A percentile compares a stretch with the other conserved stretches of the same genome.
These are phyloP conservation scores for Chionoecetes opilio DNA, from an alignment of 1,140 invertebrate genomes.

Conservation along the genomic window DNA sequence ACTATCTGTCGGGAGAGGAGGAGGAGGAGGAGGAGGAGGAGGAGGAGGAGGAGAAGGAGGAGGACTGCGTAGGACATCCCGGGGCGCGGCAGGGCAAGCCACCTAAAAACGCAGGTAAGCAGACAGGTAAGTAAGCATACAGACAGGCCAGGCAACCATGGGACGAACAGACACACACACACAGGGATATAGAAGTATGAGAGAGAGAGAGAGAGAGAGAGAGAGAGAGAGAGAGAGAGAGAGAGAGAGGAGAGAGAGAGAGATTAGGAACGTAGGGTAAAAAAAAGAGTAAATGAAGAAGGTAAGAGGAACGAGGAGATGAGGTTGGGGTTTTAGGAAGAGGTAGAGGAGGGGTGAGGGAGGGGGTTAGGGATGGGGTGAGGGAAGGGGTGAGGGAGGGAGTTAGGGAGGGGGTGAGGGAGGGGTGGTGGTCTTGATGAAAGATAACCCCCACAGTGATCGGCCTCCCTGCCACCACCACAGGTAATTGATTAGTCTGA, in stretches of 20 bases:
- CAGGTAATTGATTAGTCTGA: conserved; percentile 57
- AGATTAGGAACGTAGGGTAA: neutral
- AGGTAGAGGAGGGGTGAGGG: neutral
- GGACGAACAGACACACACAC: conserved; percentile 34
- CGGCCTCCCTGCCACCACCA: neutral
- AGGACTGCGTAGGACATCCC: neutral
- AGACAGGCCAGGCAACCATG: neutral
- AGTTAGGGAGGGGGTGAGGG: neutral
- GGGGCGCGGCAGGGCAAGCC: neutral
- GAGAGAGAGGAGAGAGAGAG: neutral
- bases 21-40: neutral
- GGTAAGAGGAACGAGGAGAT: neutral
- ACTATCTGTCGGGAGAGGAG: neutral
- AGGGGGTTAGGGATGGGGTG: neutral
- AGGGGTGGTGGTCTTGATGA: conserved; percentile 31
- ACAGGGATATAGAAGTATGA: neutral
- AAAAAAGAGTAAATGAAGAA: neutral
- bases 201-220: neutral
- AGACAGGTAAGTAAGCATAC: conserved; percentile 40
- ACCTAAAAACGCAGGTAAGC: neutral
- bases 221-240: conserved; percentile 27
- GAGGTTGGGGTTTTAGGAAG: neutral
- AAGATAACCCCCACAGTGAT: conserved; percentile 61
- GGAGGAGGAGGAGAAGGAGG: neutral
- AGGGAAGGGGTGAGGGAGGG: neutral